Base-by-base conservation (phyloP, 2,113 vertebrate species). In the Tyto alba region DNA sequence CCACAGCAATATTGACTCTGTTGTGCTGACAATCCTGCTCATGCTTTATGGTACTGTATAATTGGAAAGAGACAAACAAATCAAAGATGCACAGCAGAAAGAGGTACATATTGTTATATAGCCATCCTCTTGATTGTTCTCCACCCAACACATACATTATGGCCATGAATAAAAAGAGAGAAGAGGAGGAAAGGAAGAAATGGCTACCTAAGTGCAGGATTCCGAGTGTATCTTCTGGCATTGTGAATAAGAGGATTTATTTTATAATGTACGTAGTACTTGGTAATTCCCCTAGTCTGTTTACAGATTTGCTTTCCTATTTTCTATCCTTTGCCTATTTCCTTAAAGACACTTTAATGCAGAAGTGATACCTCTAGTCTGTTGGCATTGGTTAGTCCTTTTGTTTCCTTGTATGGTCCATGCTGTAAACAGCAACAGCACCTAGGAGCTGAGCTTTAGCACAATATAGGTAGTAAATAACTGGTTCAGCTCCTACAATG, bases 121-220 rank as follows among this genome's bases (percentile, higher is more conserved):
- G 59, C 29, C 12, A 36, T 40, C 29, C 5, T 55, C 60, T 67
- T 41, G 41, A 23, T 67, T 71, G 38, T 78, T 90, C 19, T 55
- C 1, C 16, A 38, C 17, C 10, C 20, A 69, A 7, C 13, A 13
- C 0, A 2, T 13, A 48, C 2, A 3, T 85, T 62, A 53, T 26
- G 21, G 27, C 16, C 9, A 16, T 9, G 27, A 85, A 52, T 64
- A 64, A 80, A 71, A 75, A 41, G 20, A 69, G 7, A 64, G 55
- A 76, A 52, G 27, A 56, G 23, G 21, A 45, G 81, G 68, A 62
- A 93, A 84, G 30, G 50, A 53, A 73, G n/a, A n/a, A 60, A 36
- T 26, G 13, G 18, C 40, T 78, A 68, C 21, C 4, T 3, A 82
- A 73, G 20, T 45, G 43, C 4, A 60, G 56, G 66, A 18, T 79